These are phyloP conservation scores for Mesembrinibis cayennensis DNA, from an alignment of 2,113 vertebrate species.

Conservation along the genomic window DNA sequence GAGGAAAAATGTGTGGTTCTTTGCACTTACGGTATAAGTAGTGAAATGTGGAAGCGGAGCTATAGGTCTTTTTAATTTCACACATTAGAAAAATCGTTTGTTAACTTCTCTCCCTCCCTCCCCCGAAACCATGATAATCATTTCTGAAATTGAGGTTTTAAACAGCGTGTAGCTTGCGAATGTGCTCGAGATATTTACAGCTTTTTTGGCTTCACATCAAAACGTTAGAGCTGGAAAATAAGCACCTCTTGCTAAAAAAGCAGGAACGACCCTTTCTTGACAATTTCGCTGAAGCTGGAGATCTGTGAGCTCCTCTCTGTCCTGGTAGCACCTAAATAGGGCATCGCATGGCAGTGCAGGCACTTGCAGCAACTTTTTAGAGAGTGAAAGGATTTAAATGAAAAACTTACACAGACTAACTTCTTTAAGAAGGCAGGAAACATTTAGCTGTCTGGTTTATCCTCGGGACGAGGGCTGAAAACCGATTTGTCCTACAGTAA, in stretches of 20 bases:
- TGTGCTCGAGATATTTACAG: background rate
- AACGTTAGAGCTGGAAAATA: slow-evolving; percentile 43
- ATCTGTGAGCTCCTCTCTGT: background rate
- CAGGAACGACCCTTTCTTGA: slow-evolving; percentile 35
- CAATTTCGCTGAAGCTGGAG: background rate
- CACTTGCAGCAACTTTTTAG: slow-evolving; percentile 34
- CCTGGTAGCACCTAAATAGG: slow-evolving; percentile 29
- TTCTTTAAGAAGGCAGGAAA: slow-evolving; percentile 16
- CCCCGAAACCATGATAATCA: background rate
- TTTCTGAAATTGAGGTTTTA: slow-evolving; percentile 46
- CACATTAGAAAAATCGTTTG: slow-evolving; percentile 16
- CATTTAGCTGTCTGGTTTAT: background rate
- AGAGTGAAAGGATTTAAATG: slow-evolving; percentile 24
- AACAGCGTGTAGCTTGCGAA: background rate
- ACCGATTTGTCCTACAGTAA: background rate
- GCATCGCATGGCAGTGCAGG: background rate
- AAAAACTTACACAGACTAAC: slow-evolving; percentile 7
- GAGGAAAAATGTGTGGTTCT: background rate
- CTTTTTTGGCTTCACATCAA: slow-evolving; percentile 40
- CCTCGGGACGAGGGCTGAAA: slow-evolving; percentile 25
- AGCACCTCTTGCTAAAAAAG: slow-evolving; percentile 30
- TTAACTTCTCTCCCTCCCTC: background rate
- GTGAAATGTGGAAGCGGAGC: background rate
- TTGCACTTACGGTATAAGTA: background rate
- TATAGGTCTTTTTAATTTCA: background rate